A percentile compares a stretch with the other conserved stretches of the same genome.
Evolutionary conservation across 2,113 vertebrate species (phyloP).

Genomic region (Datnioides undecimradiatus): DNA sequence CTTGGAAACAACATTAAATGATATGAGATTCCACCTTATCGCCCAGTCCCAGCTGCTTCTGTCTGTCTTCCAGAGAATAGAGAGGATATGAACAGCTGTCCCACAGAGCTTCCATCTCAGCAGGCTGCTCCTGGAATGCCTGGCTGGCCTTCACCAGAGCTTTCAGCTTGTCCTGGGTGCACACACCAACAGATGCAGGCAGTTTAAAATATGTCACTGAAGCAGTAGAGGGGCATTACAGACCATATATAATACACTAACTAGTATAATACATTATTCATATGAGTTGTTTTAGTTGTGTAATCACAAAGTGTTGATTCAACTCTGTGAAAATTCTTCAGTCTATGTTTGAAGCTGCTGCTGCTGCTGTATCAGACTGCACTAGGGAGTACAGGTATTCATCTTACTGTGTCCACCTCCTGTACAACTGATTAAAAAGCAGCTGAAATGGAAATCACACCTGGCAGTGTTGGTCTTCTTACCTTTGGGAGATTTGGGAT

Average conservation of each 20-base stretch:
- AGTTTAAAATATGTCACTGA: background rate
- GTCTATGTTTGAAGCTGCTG: background rate
- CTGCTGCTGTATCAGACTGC: background rate
- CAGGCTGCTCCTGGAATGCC: slow-evolving; percentile 85
- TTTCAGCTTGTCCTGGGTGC: slow-evolving; percentile 89
- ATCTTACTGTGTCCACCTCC: background rate
- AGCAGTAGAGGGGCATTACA: background rate
- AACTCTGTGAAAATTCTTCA: background rate
- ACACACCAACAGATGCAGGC: slow-evolving; percentile 11
- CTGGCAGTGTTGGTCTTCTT: slow-evolving; percentile 38
- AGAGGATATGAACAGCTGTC: slow-evolving; percentile 85
- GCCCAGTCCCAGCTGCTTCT: slow-evolving; percentile 90
- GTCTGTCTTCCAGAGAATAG: slow-evolving; percentile 88
- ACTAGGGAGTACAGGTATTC: background rate
- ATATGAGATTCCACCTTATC: slow-evolving; percentile 81
- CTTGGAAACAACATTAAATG: slow-evolving; percentile 6
- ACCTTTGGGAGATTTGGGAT: slow-evolving; percentile 92
- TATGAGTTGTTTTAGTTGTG: too few relatives aligned
- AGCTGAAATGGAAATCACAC: background rate
- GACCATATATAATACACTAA: background rate
- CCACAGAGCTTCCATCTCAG: slow-evolving; percentile 87
- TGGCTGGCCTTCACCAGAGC: slow-evolving; percentile 87
- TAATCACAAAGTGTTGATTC: background rate
- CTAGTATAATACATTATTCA: background rate
- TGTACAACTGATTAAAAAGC: background rate